Conservation (phyloP, 2,113 vertebrate species). For the Aleadryas rufinucha region DNA sequence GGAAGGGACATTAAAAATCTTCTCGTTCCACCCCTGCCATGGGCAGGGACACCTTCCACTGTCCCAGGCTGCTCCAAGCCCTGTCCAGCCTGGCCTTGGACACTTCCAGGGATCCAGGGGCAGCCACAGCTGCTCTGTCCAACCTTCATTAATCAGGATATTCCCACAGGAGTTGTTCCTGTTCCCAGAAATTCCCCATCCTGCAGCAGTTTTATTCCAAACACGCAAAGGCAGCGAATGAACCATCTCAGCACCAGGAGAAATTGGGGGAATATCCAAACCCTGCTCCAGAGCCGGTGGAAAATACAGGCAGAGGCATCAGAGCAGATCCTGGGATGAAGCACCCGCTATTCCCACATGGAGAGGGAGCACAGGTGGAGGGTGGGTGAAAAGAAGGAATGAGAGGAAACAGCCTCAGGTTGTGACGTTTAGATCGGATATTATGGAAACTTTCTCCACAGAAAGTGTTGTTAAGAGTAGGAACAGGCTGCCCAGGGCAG, state of each 20-base stretch:
- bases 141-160: too few species aligned
- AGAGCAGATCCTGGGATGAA: neutral
- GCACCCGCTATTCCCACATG: fast-evolving
- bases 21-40: neutral
- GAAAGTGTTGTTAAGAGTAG: fast-evolving
- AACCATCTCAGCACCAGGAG: neutral
- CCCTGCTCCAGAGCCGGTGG: too few species aligned
- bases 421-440: neutral
- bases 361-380: fast-evolving
- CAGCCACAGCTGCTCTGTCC: neutral
- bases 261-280: neutral
- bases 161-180: fast-evolving
- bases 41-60: neutral
- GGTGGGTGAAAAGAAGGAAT: too few species aligned
- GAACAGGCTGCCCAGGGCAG: neutral
- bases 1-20: neutral
- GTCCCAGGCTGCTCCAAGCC: neutral
- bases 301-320: neutral
- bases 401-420: neutral
- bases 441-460: neutral
- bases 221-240: fast-evolving
- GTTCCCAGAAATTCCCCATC: neutral
- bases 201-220: neutral
- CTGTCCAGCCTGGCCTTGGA: fast-evolving
- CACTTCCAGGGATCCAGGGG: neutral